phyloP scores from a whole-genome alignment of 2,113 vertebrate genomes.

The Nycticryphes semicollaris region DNA sequence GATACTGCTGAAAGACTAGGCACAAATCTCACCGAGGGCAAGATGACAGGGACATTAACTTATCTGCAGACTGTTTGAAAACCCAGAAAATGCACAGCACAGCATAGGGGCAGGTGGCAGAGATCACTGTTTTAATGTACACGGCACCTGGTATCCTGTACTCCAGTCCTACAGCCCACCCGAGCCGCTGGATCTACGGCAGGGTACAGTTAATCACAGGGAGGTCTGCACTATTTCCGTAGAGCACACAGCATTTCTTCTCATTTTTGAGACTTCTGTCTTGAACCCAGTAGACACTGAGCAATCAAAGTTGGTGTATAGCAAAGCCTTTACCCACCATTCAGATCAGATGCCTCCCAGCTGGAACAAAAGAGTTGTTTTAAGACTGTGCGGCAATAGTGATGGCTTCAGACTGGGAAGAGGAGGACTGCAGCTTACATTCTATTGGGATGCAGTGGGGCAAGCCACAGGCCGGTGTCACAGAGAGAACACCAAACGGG shows the following conservation, averaged over 20 bases:
- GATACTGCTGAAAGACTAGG: background rate
- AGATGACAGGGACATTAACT: slow-evolving; percentile 9
- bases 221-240: background rate
- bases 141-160: background rate
- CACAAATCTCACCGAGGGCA: slow-evolving; percentile 26
- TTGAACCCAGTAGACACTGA: background rate
- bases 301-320: background rate
- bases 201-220: background rate
- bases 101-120: background rate
- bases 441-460: rapidly evolving
- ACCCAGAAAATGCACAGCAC: background rate
- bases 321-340: background rate
- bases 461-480: background rate
- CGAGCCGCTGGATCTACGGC: background rate
- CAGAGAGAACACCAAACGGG: background rate
- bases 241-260: background rate
- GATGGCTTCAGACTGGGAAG: background rate
- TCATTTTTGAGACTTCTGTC: background rate
- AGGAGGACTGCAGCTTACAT: background rate
- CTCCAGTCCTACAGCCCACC: background rate
- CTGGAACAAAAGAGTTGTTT: background rate
- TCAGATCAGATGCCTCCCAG: background rate
- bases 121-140: background rate
- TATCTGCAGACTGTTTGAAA: slow-evolving; percentile 14
- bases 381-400: background rate